Evolutionary conservation across 1,140 invertebrate genomes (phyloP), one percentile per base, ranked within the genome.

Genomic region (Macrobrachium rosenbergii): DNA sequence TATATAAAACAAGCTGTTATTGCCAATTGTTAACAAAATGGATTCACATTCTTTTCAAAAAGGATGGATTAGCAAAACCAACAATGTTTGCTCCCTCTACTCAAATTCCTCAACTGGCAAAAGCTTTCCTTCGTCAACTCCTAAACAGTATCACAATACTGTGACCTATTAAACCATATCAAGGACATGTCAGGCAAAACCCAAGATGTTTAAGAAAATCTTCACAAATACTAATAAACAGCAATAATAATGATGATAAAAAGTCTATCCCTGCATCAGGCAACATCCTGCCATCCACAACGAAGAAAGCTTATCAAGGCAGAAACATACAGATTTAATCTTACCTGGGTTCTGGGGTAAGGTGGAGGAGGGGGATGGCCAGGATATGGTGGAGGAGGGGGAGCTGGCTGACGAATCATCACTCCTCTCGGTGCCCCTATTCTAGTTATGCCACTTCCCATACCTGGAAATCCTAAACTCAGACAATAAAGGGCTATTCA

Each of bases 271-370:
- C 83, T 86, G 83, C 83, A 86, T 75, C 76, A 86, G 76, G 64
- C 76, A 79, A 86, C 83, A 86, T 80, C 75, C 76, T 86, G 76
- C 76, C 76, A 79, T 79, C 67, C 76, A 86, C 76, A 79, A 85
- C 83, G 79, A 79, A 45, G 28, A 80, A 86, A 86, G 76, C 83
- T 86, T 28, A 16, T 76, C 75, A 77, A 69, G 77, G 67, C 63
- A 52, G 52, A 19, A 59, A 67, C 83, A 86, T 80, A 77, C 83
- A 60, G 60, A 60, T 45, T 43, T 28, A 59, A 37, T 19, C 63
- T 79, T 86, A 86, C 83, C 63, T 86, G 83, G 62, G 83, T 12
- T 28, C 83, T 58, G 16, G 83, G 83, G 77, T 86, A 86, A n/a
- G 83, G 83, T 21, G 67, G 67, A n/a, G 83, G 83, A 59, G 83